Conservation (phyloP, 2,888 invertebrate genomes). For the Pterostichus madidus region DNA sequence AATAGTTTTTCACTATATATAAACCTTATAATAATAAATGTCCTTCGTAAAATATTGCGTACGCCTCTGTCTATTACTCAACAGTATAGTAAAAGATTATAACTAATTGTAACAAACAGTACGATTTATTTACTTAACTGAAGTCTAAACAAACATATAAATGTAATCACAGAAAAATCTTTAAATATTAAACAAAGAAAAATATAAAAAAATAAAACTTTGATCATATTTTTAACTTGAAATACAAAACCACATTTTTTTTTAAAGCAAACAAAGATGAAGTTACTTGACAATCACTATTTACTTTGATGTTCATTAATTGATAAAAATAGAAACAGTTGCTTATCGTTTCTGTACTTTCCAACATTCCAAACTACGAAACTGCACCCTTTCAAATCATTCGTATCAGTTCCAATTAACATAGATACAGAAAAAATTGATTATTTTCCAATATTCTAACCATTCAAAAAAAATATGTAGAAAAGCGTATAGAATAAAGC, state of each 20-base stretch:
- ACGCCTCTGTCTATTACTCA: slow-evolving; percentile 1
- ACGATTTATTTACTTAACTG: slow-evolving; percentile 16
- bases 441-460: neutral
- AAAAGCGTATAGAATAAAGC: neutral
- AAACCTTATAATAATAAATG: too few relatives aligned
- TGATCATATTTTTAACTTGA: slow-evolving; percentile 10
- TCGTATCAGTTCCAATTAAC: neutral
- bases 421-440: too few relatives aligned
- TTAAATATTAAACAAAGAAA: slow-evolving; percentile 2
- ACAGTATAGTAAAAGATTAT: neutral
- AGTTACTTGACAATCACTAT: slow-evolving; percentile 24
- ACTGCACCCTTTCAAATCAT: slow-evolving; percentile 14
- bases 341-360: slow-evolving; percentile 26
- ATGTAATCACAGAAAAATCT: slow-evolving; percentile 31
- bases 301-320: slow-evolving; percentile 35
- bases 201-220: neutral
- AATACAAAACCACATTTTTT: slow-evolving; percentile 12
- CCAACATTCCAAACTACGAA: slow-evolving; percentile 1
- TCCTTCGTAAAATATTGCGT: too few relatives aligned
- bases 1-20: too few relatives aligned
- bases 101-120: slow-evolving; percentile 23
- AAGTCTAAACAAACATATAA: slow-evolving; percentile 22
- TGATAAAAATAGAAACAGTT: slow-evolving; percentile 22
- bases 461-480: neutral
- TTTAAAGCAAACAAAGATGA: slow-evolving; percentile 15